Evolutionary conservation across 2,113 vertebrate species (phyloP).

Genomic region (Mionectes macconnelli): DNA sequence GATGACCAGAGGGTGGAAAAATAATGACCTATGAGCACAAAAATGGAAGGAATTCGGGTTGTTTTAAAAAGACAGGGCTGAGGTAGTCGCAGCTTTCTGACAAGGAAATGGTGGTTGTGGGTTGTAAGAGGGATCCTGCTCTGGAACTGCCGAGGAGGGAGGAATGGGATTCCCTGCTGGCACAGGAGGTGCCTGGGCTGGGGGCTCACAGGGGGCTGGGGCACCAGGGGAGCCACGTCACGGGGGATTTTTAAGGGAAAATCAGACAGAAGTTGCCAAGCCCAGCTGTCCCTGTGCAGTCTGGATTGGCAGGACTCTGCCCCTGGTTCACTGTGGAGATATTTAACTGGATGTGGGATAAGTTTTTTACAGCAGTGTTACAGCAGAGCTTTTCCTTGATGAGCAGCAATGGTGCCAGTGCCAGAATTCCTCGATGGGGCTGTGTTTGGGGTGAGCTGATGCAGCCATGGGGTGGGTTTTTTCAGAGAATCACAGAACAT

Average conservation of each 20-base stretch:
- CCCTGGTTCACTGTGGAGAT: not conserved
- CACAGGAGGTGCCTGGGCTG: too few relatives aligned
- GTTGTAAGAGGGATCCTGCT: accelerated
- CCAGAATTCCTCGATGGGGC: too few relatives aligned
- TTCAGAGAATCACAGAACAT: not conserved
- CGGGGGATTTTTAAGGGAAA: accelerated
- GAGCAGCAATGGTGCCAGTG: not conserved
- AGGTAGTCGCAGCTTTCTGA: not conserved
- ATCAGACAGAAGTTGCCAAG: not conserved
- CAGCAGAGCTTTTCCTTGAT: not conserved
- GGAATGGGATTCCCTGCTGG: not conserved
- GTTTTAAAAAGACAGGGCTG: not conserved
- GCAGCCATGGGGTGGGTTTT: accelerated
- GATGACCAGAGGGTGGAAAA: not conserved
- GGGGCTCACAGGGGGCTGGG: accelerated
- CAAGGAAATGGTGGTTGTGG: not conserved
- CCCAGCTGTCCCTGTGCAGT: not conserved
- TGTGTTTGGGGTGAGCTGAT: not conserved
- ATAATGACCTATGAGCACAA: not conserved
- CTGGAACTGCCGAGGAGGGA: accelerated
- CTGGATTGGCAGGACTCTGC: not conserved
- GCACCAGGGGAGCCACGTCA: not conserved
- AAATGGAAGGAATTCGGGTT: not conserved
- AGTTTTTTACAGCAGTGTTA: not conserved
- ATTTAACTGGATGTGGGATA: not conserved